Evolutionary conservation across 2,888 invertebrate genomes (phyloP).

Genomic region (Hipparchia sbordonii): DNA sequence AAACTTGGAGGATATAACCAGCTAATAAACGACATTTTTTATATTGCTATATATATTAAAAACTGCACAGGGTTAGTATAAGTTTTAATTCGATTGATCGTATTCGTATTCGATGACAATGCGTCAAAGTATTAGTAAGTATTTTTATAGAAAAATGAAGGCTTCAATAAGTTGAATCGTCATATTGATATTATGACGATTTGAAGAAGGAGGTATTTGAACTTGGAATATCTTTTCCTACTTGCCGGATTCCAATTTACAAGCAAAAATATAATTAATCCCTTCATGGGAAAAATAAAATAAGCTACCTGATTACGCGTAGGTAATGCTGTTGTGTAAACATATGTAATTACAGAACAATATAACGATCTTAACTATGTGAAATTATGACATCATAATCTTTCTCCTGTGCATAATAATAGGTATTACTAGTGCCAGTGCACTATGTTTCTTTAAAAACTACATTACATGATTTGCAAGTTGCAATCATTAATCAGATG

Average conservation of each 20-base stretch:
- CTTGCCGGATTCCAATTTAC: neutral
- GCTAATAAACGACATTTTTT: too few species aligned
- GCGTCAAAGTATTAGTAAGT: too few species aligned
- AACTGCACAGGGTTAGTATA: too few species aligned
- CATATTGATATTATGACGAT: too few species aligned
- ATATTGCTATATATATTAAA: too few species aligned
- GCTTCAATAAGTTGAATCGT: too few species aligned
- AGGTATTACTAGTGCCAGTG: neutral
- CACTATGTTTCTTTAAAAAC: neutral
- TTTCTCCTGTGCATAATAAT: slow-evolving; percentile 10
- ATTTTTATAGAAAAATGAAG: too few species aligned
- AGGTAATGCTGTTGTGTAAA: slow-evolving; percentile 5
- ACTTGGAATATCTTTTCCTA: neutral
- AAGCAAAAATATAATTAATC: neutral
- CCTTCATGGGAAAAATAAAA: neutral
- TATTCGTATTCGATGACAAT: neutral
- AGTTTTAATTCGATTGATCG: too few species aligned
- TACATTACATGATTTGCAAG: neutral
- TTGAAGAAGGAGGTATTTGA: neutral
- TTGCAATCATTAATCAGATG: too few species aligned
- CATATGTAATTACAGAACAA: neutral
- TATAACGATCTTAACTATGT: slow-evolving; percentile 15
- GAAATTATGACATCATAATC: slow-evolving; percentile 25
- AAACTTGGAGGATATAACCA: too few species aligned
- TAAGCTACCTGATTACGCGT: neutral